phyloP scores from a whole-genome alignment of 92 coral and sea anemone species.

The Epizoanthus fatuus region DNA sequence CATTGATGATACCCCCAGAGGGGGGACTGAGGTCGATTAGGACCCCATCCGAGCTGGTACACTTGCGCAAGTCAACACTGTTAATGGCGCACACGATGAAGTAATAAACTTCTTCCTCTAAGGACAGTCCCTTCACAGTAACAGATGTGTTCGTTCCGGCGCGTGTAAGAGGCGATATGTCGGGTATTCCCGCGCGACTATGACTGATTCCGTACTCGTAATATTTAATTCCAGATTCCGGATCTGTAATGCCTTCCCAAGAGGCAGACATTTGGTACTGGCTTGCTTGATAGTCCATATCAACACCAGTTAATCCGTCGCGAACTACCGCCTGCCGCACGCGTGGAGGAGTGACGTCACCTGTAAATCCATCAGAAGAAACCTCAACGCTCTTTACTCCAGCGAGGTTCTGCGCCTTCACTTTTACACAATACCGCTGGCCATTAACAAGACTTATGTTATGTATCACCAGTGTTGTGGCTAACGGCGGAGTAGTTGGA shows the following conservation, averaged over 20 bases:
- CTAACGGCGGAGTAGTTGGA: slow-evolving; percentile 57
- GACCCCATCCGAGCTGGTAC: slow-evolving; percentile 92
- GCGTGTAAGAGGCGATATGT: slow-evolving; percentile 61
- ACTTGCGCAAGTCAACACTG: slow-evolving; percentile 75
- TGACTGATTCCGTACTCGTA: slow-evolving; percentile 90
- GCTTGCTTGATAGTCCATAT: slow-evolving; percentile 84
- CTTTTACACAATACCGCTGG: slow-evolving; percentile 89
- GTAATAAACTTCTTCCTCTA: slow-evolving; percentile 89
- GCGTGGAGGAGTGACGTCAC: slow-evolving; percentile 84
- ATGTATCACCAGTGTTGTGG: slow-evolving; percentile 66
- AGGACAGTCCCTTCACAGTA: slow-evolving; percentile 65
- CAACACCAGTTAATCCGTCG: slow-evolving; percentile 83
- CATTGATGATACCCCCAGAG: slow-evolving; percentile 86
- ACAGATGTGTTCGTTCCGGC: slow-evolving; percentile 74
- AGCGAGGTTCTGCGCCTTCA: slow-evolving; percentile 92
- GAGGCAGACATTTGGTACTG: slow-evolving; percentile 80
- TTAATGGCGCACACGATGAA: slow-evolving; percentile 89
- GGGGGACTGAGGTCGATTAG: slow-evolving; percentile 83
- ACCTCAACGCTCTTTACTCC: slow-evolving; percentile 80
- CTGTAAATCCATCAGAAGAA: slow-evolving; percentile 88
- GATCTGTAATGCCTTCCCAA: slow-evolving; percentile 87
- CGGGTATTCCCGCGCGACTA: slow-evolving; percentile 73
- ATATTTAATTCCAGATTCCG: slow-evolving; percentile 81
- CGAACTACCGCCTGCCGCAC: slow-evolving; percentile 73
- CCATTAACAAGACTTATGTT: slow-evolving; percentile 83